Percentiles rank a stretch among this genome's conserved stretches.
Evolutionary conservation across 2,797 vertebrate species (phyloP).

Genomic region (Leptatherina wallacei): DNA sequence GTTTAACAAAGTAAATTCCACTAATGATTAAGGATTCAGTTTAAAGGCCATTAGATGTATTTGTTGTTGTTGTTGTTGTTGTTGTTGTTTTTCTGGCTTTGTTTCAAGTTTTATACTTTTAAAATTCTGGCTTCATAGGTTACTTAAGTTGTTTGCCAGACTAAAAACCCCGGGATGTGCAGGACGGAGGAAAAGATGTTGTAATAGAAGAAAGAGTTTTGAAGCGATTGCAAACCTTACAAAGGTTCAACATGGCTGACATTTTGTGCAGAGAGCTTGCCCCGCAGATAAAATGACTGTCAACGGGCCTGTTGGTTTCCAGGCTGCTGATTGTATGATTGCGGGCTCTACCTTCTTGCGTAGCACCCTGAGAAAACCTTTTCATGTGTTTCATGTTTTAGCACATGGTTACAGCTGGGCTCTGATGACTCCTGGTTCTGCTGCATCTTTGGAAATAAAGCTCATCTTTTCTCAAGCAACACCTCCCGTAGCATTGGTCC

Average conservation of each 20-base stretch:
- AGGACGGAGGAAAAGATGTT: slow-evolving; percentile 24
- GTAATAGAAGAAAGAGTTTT: slow-evolving; percentile 29
- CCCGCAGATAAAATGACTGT: slow-evolving; percentile 62
- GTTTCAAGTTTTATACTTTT: slow-evolving; percentile 26
- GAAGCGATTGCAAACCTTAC: slow-evolving; percentile 24
- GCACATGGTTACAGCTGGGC: slow-evolving; percentile 34
- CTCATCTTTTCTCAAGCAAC: slow-evolving; percentile 33
- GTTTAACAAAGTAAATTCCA: slow-evolving; percentile 36
- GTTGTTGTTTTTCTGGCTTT: not conserved
- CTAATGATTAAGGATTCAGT: slow-evolving; percentile 49
- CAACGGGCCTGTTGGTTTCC: slow-evolving; percentile 57
- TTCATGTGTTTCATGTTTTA: slow-evolving; percentile 58
- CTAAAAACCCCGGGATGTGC: slow-evolving; percentile 40
- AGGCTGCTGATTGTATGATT: slow-evolving; percentile 62
- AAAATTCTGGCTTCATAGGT: slow-evolving; percentile 50
- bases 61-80: slow-evolving; percentile 22
- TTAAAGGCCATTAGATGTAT: slow-evolving; percentile 24
- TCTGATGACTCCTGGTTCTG: slow-evolving; percentile 25
- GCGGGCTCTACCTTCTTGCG: slow-evolving; percentile 18
- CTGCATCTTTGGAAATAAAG: slow-evolving; percentile 40
- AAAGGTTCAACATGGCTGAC: slow-evolving; percentile 47
- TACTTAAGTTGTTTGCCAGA: slow-evolving; percentile 41
- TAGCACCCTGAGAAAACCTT: slow-evolving; percentile 34
- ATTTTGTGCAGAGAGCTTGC: slow-evolving; percentile 48
- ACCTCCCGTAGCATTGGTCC: slow-evolving; percentile 30